phyloP scores from a whole-genome alignment of 2,888 invertebrate genomes.

The Cosmopolites sordidus region DNA sequence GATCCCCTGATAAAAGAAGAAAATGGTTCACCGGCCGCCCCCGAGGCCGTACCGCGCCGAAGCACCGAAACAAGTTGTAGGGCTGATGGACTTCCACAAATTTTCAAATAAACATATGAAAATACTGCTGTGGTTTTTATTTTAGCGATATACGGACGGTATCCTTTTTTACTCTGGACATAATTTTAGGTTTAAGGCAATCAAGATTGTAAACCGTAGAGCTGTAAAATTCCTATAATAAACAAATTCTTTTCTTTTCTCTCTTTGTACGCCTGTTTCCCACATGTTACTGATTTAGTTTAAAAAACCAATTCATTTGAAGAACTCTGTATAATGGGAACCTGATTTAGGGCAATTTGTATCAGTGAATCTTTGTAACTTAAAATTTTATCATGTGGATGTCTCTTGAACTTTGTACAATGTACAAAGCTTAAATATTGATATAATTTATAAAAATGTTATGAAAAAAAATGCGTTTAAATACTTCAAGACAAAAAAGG shows the following conservation, averaged over 20 bases:
- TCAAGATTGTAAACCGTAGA: slow-evolving; percentile 24
- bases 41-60: slow-evolving; percentile 19
- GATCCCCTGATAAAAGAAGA: slow-evolving; percentile 37
- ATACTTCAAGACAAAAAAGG: too few relatives aligned
- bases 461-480: too few relatives aligned
- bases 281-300: too few relatives aligned
- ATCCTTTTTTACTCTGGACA: slow-evolving; percentile 27
- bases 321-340: too few relatives aligned
- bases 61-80: slow-evolving; percentile 48
- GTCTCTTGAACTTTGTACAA: too few relatives aligned
- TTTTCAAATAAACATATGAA: slow-evolving; percentile 50
- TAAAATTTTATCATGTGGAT: too few relatives aligned
- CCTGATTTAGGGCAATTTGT: too few relatives aligned
- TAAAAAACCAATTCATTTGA: too few relatives aligned
- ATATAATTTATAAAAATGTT: too few relatives aligned
- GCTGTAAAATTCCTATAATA: slow-evolving; percentile 26
- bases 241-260: neutral
- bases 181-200: slow-evolving; percentile 21
- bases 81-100: slow-evolving; percentile 51
- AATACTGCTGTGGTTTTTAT: slow-evolving; percentile 32
- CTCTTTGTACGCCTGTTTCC: slow-evolving; percentile 1
- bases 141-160: slow-evolving; percentile 19
- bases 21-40: slow-evolving; percentile 44
- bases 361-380: too few relatives aligned
- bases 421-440: too few relatives aligned